Base-by-base conservation (phyloP, 2,888 invertebrate species). In the Flexamia atlantica region DNA sequence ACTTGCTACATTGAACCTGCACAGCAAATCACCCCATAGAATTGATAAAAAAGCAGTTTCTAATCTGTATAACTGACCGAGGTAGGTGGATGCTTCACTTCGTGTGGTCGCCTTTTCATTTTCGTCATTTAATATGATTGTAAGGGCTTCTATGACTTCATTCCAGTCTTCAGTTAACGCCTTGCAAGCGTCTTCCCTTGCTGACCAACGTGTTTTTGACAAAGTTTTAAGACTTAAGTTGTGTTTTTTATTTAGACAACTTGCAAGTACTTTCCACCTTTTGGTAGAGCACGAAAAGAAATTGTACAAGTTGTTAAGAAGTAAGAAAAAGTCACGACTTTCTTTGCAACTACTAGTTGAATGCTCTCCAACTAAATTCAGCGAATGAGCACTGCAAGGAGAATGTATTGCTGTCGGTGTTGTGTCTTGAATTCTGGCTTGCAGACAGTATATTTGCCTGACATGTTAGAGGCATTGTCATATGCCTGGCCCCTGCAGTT, bases 391-490 rank as follows among this genome's bases (percentile, higher is more conserved):
- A 28, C 86, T 83, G 85, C 89, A 88, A 74, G 88, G 88, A 9
- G 88, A 85, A 84, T 83, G 88, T 81, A 84, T 68, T 40, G 88
- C 88, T 57, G 87, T 85, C 64, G 85, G 79, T 85, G 83, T 87
- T 82, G 85, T 84, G 76, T 88, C 86, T 83, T 88, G 86, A 89
- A 88, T 87, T 87, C 87, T 72, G 87, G 85, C 85, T 88, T 87
- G 79, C 88, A 82, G 79, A 88, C 88, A 82, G 84, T 82, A 81
- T 89, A 88, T 25, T 83, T 85, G 23, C 88, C 88, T 14, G 87
- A 85, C 88, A 89, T 89, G 86, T 88, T 88, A 50, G 86, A 85
- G 14, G 89, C 88, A 87, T 88, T 89, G 86, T 88, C 88, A 85
- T 88, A 88, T 57, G 86, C 86, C 83, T 89, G 88, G 12, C 88